Conservation (phyloP, 2,888 invertebrate species). For the Liposcelis brunnea region DNA sequence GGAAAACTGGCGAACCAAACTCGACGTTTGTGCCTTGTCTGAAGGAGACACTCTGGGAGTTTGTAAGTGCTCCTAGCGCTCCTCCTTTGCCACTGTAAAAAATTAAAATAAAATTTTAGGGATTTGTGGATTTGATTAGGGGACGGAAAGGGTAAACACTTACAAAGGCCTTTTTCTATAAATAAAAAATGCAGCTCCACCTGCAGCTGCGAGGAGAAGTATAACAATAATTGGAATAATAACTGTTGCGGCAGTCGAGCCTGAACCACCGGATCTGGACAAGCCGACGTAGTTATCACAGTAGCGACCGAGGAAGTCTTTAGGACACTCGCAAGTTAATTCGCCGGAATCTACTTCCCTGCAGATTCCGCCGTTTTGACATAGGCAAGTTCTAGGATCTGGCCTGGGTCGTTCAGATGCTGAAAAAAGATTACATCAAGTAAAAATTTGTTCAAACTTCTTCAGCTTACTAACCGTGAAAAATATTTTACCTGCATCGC, state of each 20-base stretch:
- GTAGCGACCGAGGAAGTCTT: constrained; percentile 50
- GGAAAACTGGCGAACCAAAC: constrained; percentile 41
- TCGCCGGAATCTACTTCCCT: constrained; percentile 32
- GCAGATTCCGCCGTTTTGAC: constrained; percentile 77
- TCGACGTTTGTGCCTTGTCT: constrained; percentile 87
- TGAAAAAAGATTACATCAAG: constrained; percentile 22
- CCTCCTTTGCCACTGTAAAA: constrained; percentile 58
- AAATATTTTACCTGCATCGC: constrained; percentile 64
- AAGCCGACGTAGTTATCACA: constrained; percentile 52
- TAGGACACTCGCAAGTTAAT: constrained; percentile 52
- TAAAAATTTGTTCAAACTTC: too few relatives aligned
- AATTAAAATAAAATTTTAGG: constrained; percentile 13
- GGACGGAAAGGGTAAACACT: constrained; percentile 27
- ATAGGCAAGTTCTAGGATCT: constrained; percentile 60
- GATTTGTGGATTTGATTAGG: constrained; percentile 1
- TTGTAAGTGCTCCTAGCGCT: constrained; percentile 59
- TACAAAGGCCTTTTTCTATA: constrained; percentile 70
- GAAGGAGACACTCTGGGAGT: constrained; percentile 83
- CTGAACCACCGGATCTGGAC: constrained; percentile 34
- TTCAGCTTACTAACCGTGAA: too few relatives aligned
- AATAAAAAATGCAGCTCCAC: constrained; percentile 64
- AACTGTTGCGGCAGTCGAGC: constrained; percentile 49
- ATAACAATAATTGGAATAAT: constrained; percentile 68
- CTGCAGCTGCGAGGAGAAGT: constrained; percentile 49
- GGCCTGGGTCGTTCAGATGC: constrained; percentile 59